Evolutionary conservation across 2,797 vertebrate species (phyloP), one percentile per base, ranked within the genome.

Genomic region (Aulostomus chinensis): DNA sequence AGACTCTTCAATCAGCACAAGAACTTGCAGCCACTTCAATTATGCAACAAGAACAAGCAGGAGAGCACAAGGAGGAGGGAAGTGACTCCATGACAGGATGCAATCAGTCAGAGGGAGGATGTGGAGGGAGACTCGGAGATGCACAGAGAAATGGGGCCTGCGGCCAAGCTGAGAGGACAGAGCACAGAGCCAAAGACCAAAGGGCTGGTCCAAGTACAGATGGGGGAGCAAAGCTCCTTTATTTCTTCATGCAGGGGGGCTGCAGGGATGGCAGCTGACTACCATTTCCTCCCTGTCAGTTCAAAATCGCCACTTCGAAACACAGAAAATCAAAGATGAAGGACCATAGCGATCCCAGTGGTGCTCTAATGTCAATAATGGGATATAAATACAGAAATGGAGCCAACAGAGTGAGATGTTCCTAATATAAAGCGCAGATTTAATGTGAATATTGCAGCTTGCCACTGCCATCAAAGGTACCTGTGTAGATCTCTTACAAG

Each of bases 21-120:
- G 47, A 67, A 72, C 49, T 65, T 59, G 69, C 12, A 52, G 73
- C 47, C 64, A 67, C 66, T 78, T 89, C 75, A 87, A 87, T 89
- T 86, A 86, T 82, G 58, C 40, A 85, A 68, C 7, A n/a, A 71
- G 73, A 81, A 80, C 73, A 78, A 79, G 71, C 25, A 43, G 54
- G 47, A 33, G 32, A 35, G 71, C 46, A 57, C 40, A 39, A 34
- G 37, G 26, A 69, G 45, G 34, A 30, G 26, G 49, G 30, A 60
- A 47, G 53, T 64, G 68, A 37, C 47, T 29, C 43, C 11, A 37
- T 16, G 57, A 78, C 30, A 15, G 42, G 35, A 58, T 61, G 33
- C 42, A 71, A 49, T 65, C 37, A 20, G 55, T 43, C 16, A 60
- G 37, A 7, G 40, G 51, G 35, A 53, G 51, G 0, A n/a, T n/a